phyloP scores from a whole-genome alignment of 2,113 vertebrate genomes.

The Marmota monax region DNA sequence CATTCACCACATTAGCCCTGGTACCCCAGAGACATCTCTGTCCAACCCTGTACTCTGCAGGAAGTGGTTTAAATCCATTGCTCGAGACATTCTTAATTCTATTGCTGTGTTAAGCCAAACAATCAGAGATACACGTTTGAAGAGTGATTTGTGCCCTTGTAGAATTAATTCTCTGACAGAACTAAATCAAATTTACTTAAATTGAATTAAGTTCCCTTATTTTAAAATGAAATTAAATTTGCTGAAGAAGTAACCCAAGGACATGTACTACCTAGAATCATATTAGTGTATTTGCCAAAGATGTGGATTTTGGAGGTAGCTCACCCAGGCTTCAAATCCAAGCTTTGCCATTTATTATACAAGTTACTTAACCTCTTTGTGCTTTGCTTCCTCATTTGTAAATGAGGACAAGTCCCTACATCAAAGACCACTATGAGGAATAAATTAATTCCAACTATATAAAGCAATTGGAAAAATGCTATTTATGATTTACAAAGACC shows the following conservation, averaged over 20 bases:
- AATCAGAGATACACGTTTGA: neutral
- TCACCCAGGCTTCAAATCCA: neutral
- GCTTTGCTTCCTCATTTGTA: neutral
- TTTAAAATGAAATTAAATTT: constrained; percentile 18
- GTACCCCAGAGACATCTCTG: neutral
- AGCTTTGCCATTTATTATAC: neutral
- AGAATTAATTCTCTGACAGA: neutral
- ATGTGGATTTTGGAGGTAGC: neutral
- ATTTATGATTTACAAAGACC: neutral
- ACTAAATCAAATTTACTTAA: neutral
- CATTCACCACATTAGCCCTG: neutral
- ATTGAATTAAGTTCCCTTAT: neutral
- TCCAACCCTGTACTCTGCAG: neutral
- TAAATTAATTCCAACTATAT: neutral
- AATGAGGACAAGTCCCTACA: neutral
- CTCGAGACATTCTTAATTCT: neutral
- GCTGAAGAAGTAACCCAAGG: constrained; percentile 32
- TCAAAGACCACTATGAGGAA: neutral
- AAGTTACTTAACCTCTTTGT: constrained; percentile 1
- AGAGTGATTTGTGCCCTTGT: neutral
- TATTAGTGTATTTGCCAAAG: neutral
- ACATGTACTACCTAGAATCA: neutral
- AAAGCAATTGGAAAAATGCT: neutral
- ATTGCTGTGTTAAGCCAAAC: neutral
- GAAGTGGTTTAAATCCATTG: neutral